Base-by-base conservation (phyloP, 2,888 invertebrate genomes). In the Dicyrtoma fusca region DNA sequence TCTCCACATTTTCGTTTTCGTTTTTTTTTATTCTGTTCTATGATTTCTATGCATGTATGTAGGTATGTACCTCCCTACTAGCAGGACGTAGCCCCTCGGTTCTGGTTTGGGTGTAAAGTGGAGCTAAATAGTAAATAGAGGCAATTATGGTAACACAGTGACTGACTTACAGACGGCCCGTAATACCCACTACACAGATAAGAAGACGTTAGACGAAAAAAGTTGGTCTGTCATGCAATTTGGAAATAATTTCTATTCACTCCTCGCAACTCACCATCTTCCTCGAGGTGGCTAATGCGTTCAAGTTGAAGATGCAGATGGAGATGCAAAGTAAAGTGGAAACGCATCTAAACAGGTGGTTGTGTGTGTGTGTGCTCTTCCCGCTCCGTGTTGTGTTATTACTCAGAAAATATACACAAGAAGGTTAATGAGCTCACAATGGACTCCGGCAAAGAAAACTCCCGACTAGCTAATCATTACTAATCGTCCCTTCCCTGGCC, bases 121-220 rank as follows among this genome's bases (percentile, higher is more conserved):
- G 42, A 61, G 44, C 14, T 45, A 63, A 47, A 45, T 63, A 63
- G 63, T 63, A 63, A 63, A 63, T 63, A 63, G 63, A 10, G 8
- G 63, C 45, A 63, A 63, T 63, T 65, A 65, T 65, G 61, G 44
- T 61, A 61, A 61, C 34, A 61, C 34, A 34, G n/a, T 61, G 42
- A 61, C 34, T 34, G 34, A 34, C 34, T 34, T 5, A 34, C 34
- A 34, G 8, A 3, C 34, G 8, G 34, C 34, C n/a, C n/a, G n/a
- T n/a, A n/a, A n/a, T n/a, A n/a, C n/a, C n/a, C n/a, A n/a, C n/a
- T n/a, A n/a, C n/a, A 34, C 34, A 34, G 34, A 34, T 34, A 34
- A 34, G 4, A 34, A 8, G 34, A 34, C 34, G 34, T 34, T 34
- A 34, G 3, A 34, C 8, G 34, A 34, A 34, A 34, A 5, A 34